Evolutionary conservation across 2,888 invertebrate species (phyloP).

Genomic region (Axea sp.): DNA sequence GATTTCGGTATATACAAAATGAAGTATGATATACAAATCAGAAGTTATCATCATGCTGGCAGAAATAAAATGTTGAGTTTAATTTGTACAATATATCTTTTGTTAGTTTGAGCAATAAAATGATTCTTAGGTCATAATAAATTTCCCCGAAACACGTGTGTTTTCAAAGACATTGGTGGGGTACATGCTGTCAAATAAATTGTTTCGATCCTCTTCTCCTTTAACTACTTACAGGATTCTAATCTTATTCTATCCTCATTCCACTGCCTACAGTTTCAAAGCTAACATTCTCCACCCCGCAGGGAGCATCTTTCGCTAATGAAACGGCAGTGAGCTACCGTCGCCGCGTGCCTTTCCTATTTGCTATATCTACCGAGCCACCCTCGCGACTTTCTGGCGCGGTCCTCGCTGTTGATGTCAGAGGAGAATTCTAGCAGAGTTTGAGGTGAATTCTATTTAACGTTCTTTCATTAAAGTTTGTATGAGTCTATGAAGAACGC

Average conservation of each 20-base stretch:
- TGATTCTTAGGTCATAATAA: constrained; percentile 9
- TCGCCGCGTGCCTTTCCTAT: constrained; percentile 76
- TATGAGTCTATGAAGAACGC: constrained; percentile 59
- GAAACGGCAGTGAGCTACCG: constrained; percentile 79
- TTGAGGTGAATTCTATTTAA: constrained; percentile 69
- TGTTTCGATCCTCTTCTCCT: constrained; percentile 59
- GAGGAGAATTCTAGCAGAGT: constrained; percentile 62
- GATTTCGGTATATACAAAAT: no score
- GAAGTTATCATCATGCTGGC: no score
- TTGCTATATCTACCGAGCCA: constrained; percentile 68
- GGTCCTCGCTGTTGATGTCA: constrained; percentile 61
- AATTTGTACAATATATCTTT: no score
- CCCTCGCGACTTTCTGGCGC: constrained; percentile 66
- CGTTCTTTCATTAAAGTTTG: constrained; percentile 69
- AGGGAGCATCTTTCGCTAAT: constrained; percentile 78
- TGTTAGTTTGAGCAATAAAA: not conserved
- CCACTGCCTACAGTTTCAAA: constrained; percentile 65
- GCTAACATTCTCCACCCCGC: constrained; percentile 70
- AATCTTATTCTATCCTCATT: constrained; percentile 73
- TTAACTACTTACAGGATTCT: constrained; percentile 74
- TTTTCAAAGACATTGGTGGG: constrained; percentile 53
- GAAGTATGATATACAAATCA: no score
- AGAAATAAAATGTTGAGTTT: no score
- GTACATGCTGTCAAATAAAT: constrained; percentile 70
- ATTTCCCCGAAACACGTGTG: constrained; percentile 2